A percentile compares a stretch with the other conserved stretches of the same genome.
These are phyloP conservation scores for Okamejei kenojei DNA, from an alignment of 2,797 vertebrate genomes.

Conservation along the genomic window DNA sequence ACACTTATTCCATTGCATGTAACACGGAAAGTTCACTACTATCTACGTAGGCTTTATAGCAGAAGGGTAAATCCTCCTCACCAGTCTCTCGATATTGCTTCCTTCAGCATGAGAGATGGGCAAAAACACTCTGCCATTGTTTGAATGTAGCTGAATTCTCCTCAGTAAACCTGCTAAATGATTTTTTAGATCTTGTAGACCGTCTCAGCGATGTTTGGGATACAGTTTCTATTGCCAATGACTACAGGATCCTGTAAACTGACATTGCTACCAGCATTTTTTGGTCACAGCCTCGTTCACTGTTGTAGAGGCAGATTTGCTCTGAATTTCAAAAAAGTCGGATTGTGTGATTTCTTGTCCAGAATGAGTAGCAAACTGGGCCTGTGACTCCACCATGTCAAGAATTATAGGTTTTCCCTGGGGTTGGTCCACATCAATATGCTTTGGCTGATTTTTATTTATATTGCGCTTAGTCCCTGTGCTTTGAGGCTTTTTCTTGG, in stretches of 20 bases:
- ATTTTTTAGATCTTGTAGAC: not conserved
- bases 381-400: not conserved
- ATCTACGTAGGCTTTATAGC: too few species aligned
- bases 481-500: not conserved
- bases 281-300: not conserved
- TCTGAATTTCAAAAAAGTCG: not conserved
- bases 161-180: not conserved
- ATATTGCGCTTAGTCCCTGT: not conserved
- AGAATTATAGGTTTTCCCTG: not conserved
- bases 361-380: not conserved
- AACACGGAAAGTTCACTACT: not conserved
- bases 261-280: not conserved
- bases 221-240: not conserved
- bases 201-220: not conserved
- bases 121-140: not conserved
- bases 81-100: too few species aligned
- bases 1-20: not conserved
- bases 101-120: too few species aligned
- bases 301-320: not conserved
- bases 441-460: not conserved
- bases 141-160: not conserved
- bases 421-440: not conserved
- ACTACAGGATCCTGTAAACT: not conserved
- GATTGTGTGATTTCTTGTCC: not conserved
- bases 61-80: too few species aligned